These are phyloP conservation scores for Isichthys henryi DNA, from an alignment of 2,113 vertebrate species.

Conservation along the genomic window DNA sequence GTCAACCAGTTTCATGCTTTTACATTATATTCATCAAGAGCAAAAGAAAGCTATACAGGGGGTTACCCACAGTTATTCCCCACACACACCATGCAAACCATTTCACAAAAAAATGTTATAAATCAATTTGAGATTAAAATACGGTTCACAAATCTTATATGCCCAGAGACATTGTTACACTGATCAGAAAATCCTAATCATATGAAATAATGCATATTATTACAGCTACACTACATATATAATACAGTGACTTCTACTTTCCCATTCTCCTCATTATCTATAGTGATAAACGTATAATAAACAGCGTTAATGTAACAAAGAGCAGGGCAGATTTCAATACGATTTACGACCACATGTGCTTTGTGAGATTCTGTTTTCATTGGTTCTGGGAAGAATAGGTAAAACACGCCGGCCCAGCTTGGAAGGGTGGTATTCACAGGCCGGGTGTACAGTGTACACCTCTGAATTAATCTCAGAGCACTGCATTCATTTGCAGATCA, in stretches of 20 bases:
- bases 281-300: not conserved
- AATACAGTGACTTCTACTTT: not conserved
- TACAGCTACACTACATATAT: not conserved
- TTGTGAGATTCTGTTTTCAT: not conserved
- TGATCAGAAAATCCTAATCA: not conserved
- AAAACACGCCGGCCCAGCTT: not conserved
- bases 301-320: not conserved
- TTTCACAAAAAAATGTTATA: not conserved
- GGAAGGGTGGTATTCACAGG: not conserved
- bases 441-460: constrained; percentile 20
- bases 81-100: not conserved
- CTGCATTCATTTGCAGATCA: constrained; percentile 42
- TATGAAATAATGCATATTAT: not conserved
- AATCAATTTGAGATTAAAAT: not conserved
- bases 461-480: constrained; percentile 24
- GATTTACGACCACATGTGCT: not conserved
- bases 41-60: not conserved
- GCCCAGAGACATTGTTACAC: not conserved
- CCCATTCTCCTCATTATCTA: not conserved
- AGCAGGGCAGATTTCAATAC: not conserved
- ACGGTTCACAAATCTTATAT: not conserved
- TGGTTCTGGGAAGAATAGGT: not conserved
- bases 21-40: not conserved
- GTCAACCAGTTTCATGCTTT: not conserved
- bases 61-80: not conserved